These are phyloP conservation scores for Drosophila sordidula DNA, from an alignment of 2,888 invertebrate species.

Conservation along the genomic window DNA sequence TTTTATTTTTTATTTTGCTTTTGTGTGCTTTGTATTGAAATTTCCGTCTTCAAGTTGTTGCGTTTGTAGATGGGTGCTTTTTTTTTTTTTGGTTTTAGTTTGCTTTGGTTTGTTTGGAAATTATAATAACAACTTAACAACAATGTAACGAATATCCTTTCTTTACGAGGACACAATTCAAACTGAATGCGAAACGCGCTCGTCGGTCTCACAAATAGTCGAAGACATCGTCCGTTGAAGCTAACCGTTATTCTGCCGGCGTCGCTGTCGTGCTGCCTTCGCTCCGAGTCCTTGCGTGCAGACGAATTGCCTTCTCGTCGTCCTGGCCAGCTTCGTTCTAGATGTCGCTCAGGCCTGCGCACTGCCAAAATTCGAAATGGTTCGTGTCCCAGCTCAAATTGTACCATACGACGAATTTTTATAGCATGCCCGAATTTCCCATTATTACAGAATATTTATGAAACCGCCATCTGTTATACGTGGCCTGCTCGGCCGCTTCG, in stretches of 20 bases:
- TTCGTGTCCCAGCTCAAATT: slow-evolving; percentile 50
- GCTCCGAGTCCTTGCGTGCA: slow-evolving; percentile 54
- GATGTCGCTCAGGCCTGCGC: slow-evolving; percentile 67
- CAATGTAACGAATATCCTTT: slow-evolving; percentile 86
- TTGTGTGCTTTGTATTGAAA: slow-evolving; percentile 40
- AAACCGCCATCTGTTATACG: slow-evolving; percentile 51
- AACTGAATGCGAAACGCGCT: slow-evolving; percentile 85
- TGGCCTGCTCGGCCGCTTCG: neutral
- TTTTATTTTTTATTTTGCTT: slow-evolving; percentile 28
- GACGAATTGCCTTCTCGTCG: slow-evolving; percentile 36
- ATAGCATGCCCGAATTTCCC: slow-evolving; percentile 34
- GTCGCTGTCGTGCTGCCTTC: slow-evolving; percentile 60
- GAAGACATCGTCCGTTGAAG: slow-evolving; percentile 60
- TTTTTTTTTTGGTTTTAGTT: slow-evolving; percentile 52
- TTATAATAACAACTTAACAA: slow-evolving; percentile 85
- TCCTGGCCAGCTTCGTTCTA: slow-evolving; percentile 23
- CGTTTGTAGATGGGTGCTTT: slow-evolving; percentile 41
- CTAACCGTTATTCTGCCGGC: slow-evolving; percentile 75
- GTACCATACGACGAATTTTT: neutral
- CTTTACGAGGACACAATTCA: slow-evolving; percentile 85
- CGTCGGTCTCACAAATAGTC: slow-evolving; percentile 85
- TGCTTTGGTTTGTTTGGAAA: slow-evolving; percentile 78
- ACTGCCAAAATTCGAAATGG: slow-evolving; percentile 54
- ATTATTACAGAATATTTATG: slow-evolving; percentile 27
- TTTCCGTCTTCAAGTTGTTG: slow-evolving; percentile 59